Evolutionary conservation across 1,140 invertebrate species (phyloP), one percentile per base, ranked within the genome.

Genomic region (Thaumatotibia leucotreta): DNA sequence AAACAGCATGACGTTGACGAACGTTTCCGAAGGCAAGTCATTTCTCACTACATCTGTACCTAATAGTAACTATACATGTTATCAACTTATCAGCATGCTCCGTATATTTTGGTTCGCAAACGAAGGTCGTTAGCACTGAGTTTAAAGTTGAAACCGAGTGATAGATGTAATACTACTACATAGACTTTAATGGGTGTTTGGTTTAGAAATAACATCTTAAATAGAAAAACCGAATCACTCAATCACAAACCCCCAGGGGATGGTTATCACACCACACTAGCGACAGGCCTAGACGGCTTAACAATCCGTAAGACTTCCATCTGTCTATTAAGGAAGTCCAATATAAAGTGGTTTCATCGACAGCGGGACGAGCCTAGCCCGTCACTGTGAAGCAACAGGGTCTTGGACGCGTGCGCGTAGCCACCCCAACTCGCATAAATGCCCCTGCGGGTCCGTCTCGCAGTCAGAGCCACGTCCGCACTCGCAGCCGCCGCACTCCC

Each of bases 401-500:
- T 89, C 82, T 80, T 79, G 79, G 77, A 89, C 87, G 87, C 87
- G 77, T 89, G 85, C 87, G 87, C 87, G 84, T 75, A 79, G 75
- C 77, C 78, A 81, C 85, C 83, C 87, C 75, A 29, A 22, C 64
- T 54, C 45, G 76, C 66, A 83, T 88, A 89, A 89, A 88, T 76
- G 66, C 77, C 64, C 73, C 63, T 68, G 77, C 75, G 76, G 84
- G 73, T 73, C 71, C 66, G 73, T 68, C 76, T 65, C 69, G 75
- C 65, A 65, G 75, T 83, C 86, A 89, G 64, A 88, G 75, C 76
- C 71, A 68, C 82, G 80, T 58, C 52, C 52, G 52, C 52, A 29
- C 9, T n/a, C 33, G 27, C 31, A 31, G 61, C 61, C 23, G 58
- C 63, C 11, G 22, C n/a, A 17, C 27, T 23, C 63, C 4, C 1